Evolutionary conservation across 2,113 vertebrate genomes (phyloP), one percentile per base, ranked within the genome.

Genomic region (Oryzias curvinotus): DNA sequence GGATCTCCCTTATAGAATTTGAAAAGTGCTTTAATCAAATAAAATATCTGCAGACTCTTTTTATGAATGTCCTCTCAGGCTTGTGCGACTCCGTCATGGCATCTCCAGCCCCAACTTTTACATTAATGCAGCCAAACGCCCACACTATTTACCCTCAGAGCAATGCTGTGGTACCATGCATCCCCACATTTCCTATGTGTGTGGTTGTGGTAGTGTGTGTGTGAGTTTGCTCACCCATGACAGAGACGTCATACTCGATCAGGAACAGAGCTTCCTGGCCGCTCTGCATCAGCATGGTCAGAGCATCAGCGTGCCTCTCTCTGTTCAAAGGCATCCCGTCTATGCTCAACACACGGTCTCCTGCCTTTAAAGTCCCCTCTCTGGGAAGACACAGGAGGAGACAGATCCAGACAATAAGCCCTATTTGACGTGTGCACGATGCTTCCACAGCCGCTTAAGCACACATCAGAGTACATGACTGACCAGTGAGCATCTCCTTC

Each of bases 161-260:
- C 79, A 79, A 54, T 13, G 26, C 67, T 78, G 80, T 72, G 70
- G 76, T 71, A 58, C 68, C 60, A 59, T 65, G 80, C 58, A 63
- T 74, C 57, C 60, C 44, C 79, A 77, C 73, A 57, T 46, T 71
- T 18, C 18, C 18, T 14, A 53, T 49, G 62, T 65, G 16, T 42
- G 55, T 56, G 68, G 52, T 54, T 71, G 78, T 68, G 75, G 59
- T 71, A 93, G 65, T 65, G 62, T 50, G 62, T 19, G 56, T 63
- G 71, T 58, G 62, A 74, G 79, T 65, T 68, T 71, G 75, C 95
- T 95, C 92, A 98, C 97, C 97, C 87, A 96, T 94, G 76, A 96
- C 89, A 67, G 93, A 91, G 85, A 98, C 93, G 58, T 99, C 97
- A 5, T 99, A 99, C 84, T 98, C 96, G 1, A 98, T 95, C 89